Evolutionary conservation across 2,888 invertebrate genomes (phyloP), one percentile per base, ranked within the genome.

Genomic region (Schizotus pectinicornis): DNA sequence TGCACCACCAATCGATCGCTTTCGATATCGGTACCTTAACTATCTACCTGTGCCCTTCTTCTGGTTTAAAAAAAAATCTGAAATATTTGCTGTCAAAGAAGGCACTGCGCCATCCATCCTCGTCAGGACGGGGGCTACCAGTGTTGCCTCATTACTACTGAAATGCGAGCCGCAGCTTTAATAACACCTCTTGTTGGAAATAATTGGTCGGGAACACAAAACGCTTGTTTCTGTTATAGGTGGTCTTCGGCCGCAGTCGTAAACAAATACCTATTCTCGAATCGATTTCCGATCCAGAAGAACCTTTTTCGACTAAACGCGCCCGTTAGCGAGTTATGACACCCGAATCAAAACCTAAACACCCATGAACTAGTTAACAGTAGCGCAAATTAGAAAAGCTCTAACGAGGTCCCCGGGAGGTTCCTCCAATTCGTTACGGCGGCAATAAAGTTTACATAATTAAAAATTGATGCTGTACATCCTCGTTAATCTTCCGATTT

Each of bases 101-200:
- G 56, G 48, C 52, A 45, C 57, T n/a, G n/a, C 59, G 64, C 68
- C 69, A 72, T 74, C 70, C 73, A 74, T 72, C 72, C 68, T 71
- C 71, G 71, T 72, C 74, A 71, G 64, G 59, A 50, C 56, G 52
- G 63, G 61, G 68, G 75, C 77, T 76, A 77, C 77, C 71, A 72
- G 76, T 77, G 72, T 76, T 77, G 71, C 62, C 73, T 77, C 76
- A 75, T 75, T 76, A 75, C 73, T 61, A 65, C 67, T 76, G 75
- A 77, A 77, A 77, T 76, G 74, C 75, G 76, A 76, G 72, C 72
- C 68, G 70, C 72, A 69, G 70, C 65, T 72, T 74, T 74, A 75
- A 75, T 76, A 76, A 76, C 76, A 77, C 75, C 75, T 76, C 74
- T 71, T 75, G 76, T 76, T 72, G 72, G 69, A 74, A 75, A 77